These are phyloP conservation scores for Proterorhinus semilunaris DNA, from an alignment of 2,113 vertebrate species.

Conservation along the genomic window DNA sequence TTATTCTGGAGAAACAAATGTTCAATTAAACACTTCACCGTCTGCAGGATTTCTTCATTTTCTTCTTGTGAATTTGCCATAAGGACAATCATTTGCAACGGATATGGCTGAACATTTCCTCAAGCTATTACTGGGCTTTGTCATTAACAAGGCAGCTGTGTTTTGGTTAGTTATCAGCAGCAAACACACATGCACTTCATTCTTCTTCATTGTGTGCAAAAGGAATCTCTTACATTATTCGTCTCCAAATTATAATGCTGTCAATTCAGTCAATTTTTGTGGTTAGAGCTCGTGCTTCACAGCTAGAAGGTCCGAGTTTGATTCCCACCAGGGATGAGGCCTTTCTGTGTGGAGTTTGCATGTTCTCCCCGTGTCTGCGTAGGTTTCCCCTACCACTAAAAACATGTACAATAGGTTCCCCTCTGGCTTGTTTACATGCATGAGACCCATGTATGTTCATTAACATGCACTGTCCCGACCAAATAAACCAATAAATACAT, in stretches of 20 bases:
- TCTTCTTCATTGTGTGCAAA: not conserved
- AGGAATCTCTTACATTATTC: not conserved
- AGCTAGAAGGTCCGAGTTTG: too few relatives aligned
- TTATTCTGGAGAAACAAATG: constrained; percentile 40
- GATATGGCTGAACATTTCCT: constrained; percentile 27
- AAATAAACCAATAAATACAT: too few relatives aligned
- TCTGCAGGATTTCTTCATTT: constrained; percentile 40
- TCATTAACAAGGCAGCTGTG: constrained; percentile 9
- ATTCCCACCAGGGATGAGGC: too few relatives aligned
- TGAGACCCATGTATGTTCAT: too few relatives aligned
- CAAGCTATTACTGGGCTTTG: constrained; percentile 22
- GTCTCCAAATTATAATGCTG: not conserved
- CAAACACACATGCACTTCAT: not conserved
- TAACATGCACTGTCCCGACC: too few relatives aligned
- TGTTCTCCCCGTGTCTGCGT: too few relatives aligned
- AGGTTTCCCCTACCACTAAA: too few relatives aligned
- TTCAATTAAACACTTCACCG: constrained; percentile 61
- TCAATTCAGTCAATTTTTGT: not conserved
- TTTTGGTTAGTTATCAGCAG: constrained; percentile 2
- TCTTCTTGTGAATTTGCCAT: constrained; percentile 30
- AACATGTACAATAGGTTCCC: too few relatives aligned
- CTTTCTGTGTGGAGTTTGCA: too few relatives aligned
- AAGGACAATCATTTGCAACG: constrained; percentile 25
- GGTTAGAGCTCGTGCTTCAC: too few relatives aligned
- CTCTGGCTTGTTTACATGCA: too few relatives aligned